Percentiles rank a stretch among this genome's conserved stretches.
Conservation (phyloP, 2,888 invertebrate species). For the Ypsolopha scabrella region DNA sequence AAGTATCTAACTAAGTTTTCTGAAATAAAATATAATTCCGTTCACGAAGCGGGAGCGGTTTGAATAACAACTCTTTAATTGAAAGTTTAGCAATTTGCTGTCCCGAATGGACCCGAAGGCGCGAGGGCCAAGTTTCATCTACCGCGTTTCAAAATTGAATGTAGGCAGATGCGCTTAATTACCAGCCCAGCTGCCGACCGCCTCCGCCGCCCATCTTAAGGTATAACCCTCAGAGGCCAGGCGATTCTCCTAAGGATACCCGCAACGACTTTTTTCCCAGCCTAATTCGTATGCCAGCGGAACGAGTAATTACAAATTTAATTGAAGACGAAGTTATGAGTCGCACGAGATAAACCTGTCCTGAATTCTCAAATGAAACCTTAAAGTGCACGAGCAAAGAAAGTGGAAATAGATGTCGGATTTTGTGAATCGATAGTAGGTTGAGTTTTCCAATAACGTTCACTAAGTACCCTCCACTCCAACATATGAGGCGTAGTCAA, state of each 20-base stretch:
- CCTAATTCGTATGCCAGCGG: constrained; percentile 31
- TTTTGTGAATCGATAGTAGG: constrained; percentile 9
- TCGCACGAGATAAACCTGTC: not conserved
- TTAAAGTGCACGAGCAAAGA: not conserved
- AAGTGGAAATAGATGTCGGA: not conserved
- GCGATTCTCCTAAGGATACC: constrained; percentile 1
- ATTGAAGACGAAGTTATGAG: constrained; percentile 3
- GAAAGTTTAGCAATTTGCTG: constrained; percentile 71
- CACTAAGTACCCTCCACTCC: constrained; percentile 43
- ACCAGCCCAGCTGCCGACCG: constrained; percentile 58
- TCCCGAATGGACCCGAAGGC: constrained; percentile 63
- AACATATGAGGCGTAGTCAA: constrained; percentile 60
- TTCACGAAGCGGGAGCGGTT: constrained; percentile 55
- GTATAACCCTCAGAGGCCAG: constrained; percentile 35
- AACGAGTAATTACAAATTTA: constrained; percentile 10
- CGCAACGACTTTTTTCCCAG: constrained; percentile 37
- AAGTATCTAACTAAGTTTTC: constrained; percentile 52
- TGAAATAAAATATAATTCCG: constrained; percentile 62
- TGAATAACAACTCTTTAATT: constrained; percentile 71
- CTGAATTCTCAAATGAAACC: not conserved
- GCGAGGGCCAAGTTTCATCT: constrained; percentile 57
- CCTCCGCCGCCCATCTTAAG: constrained; percentile 40
- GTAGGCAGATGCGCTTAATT: constrained; percentile 71
- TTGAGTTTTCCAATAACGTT: constrained; percentile 53
- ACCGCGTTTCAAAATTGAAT: constrained; percentile 66